phyloP scores from a whole-genome alignment of 2,888 invertebrate genomes.

The Trichogramma evanescens region DNA sequence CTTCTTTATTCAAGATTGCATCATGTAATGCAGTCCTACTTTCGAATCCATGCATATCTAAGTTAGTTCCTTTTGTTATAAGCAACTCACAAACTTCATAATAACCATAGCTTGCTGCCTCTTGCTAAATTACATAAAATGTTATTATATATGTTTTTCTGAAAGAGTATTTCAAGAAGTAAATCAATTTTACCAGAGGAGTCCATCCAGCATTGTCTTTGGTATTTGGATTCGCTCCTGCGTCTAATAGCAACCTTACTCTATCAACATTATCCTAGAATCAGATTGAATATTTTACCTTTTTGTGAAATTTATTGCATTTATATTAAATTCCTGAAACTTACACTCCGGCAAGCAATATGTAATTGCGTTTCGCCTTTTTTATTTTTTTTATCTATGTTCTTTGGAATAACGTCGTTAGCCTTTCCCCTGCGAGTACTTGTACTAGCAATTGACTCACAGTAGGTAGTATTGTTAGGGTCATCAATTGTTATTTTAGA shows the following conservation, averaged over 20 bases:
- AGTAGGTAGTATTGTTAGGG: constrained; percentile 4
- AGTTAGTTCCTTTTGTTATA: constrained; percentile 54
- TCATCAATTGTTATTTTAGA: constrained; percentile 2
- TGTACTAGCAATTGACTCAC: constrained; percentile 12
- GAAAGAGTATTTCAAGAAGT: background rate
- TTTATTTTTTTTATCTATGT: constrained; percentile 54
- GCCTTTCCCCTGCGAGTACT: background rate
- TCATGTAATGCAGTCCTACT: constrained; percentile 65
- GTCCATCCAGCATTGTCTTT: constrained; percentile 68
- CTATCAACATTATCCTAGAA: constrained; percentile 49
- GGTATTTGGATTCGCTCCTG: constrained; percentile 61
- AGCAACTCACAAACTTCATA: constrained; percentile 53
- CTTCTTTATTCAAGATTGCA: constrained; percentile 51
- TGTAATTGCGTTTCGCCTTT: constrained; percentile 65
- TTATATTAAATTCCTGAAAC: background rate
- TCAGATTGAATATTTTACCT: background rate
- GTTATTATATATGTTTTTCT: background rate
- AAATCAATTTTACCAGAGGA: constrained; percentile 49
- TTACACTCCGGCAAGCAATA: constrained; percentile 48
- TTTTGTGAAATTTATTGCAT: background rate
- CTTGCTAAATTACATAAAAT: constrained; percentile 49
- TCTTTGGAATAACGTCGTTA: constrained; percentile 22
- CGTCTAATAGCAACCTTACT: constrained; percentile 51
- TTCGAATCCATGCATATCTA: constrained; percentile 56
- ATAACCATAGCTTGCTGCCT: constrained; percentile 57